Base-by-base conservation (phyloP, 2,888 invertebrate species). In the Pheosia gnoma region DNA sequence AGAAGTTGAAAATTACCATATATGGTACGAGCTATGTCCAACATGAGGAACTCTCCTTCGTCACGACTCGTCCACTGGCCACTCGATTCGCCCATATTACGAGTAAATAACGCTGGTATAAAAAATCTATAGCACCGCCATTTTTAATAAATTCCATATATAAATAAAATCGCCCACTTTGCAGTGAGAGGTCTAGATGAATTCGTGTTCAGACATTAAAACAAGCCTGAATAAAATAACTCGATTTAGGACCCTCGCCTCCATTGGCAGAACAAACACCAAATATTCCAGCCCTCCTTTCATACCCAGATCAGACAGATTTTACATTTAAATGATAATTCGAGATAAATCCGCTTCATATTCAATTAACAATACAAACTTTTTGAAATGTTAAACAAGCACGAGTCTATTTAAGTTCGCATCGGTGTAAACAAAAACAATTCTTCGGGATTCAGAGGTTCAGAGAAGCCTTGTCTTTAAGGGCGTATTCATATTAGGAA, bases 331-430 rank as follows among this genome's bases (percentile, higher is more conserved):
- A 53, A 53, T 53, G 53, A 37, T 53, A 53, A 53, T 53, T 25
- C 37, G 5, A 55, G 41, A 43, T 49, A 57, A 51, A 41, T 55
- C 38, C 1, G 41, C 52, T 60, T 59, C 47, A 25, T n/a, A 58
- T 68, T n/a, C 7, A 69, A 59, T 66, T 58, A 62, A 43, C 36
- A 65, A 51, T 47, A 45, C 53, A 51, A 66, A 59, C 11, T 52
- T 54, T 11, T 11, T 53, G 53, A 25, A 51, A 51, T 51, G 25
- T 6, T 37, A 11, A 52, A 52, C 52, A 41, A 58, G 54, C 7
- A 49, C 59, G 37, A 36, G 39, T 59, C 41, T 55, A 49, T 61
- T 66, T 41, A 37, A 63, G 13, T 60, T 70, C 4, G 13, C 47
- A 47, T 53, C 51, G 47, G 41, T 7, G 56, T 60, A 60, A 70